These are phyloP conservation scores for Selenia dentaria DNA, from an alignment of 2,888 invertebrate genomes.

Conservation along the genomic window DNA sequence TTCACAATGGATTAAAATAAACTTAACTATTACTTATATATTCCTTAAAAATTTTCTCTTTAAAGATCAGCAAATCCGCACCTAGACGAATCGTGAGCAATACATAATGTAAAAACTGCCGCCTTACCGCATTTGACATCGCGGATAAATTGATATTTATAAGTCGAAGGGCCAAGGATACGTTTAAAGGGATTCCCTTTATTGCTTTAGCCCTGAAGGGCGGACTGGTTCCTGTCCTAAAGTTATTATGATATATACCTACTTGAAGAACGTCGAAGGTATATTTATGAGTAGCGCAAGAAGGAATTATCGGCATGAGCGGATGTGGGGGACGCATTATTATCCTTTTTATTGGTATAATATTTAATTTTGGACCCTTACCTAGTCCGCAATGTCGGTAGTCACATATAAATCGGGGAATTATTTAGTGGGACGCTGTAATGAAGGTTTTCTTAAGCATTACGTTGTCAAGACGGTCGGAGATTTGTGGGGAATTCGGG, in stretches of 20 bases:
- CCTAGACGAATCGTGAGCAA: slow-evolving; percentile 57
- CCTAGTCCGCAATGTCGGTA: slow-evolving; percentile 56
- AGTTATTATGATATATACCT: slow-evolving; percentile 81
- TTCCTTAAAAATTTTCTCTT: neutral
- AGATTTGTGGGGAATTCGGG: slow-evolving; percentile 22
- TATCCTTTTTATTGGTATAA: slow-evolving; percentile 84
- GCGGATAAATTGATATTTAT: slow-evolving; percentile 84
- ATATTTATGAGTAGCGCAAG: slow-evolving; percentile 75
- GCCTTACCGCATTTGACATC: slow-evolving; percentile 76
- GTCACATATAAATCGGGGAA: slow-evolving; percentile 74
- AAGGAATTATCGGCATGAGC: slow-evolving; percentile 75
- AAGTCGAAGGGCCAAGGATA: slow-evolving; percentile 77
- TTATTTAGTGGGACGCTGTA: slow-evolving; percentile 58
- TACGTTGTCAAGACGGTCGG: slow-evolving; percentile 20
- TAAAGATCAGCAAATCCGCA: slow-evolving; percentile 57
- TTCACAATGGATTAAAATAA: too few relatives aligned
- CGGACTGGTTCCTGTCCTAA: slow-evolving; percentile 74
- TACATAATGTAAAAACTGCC: slow-evolving; percentile 77
- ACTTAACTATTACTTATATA: too few relatives aligned
- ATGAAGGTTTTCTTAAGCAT: slow-evolving; percentile 38
- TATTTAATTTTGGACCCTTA: slow-evolving; percentile 81
- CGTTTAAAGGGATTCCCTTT: slow-evolving; percentile 83
- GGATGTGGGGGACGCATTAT: slow-evolving; percentile 79
- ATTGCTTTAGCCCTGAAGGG: slow-evolving; percentile 74
- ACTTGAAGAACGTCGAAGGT: slow-evolving; percentile 80